Evolutionary conservation across 1,140 invertebrate genomes (phyloP).

Genomic region (Pemphigus obesinymphae): DNA sequence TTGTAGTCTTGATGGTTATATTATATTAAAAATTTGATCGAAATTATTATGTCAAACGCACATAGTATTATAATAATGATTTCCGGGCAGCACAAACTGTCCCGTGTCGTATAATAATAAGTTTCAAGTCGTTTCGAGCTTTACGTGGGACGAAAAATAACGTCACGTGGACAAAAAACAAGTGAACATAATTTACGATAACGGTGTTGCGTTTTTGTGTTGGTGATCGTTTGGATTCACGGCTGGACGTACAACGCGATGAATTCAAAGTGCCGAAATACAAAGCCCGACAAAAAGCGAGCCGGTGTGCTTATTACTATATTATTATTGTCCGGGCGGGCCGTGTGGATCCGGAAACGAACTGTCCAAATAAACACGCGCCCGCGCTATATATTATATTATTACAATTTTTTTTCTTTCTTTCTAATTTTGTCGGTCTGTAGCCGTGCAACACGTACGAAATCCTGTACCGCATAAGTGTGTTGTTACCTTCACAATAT

Average conservation of each 20-base stretch:
- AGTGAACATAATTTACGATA: no score
- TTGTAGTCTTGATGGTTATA: no score
- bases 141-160: no score
- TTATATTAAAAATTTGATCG: no score
- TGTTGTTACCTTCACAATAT: not conserved
- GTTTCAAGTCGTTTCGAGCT: no score
- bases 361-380: constrained; percentile 21
- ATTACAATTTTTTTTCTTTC: not conserved
- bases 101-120: no score
- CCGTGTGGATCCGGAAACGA: constrained; percentile 21
- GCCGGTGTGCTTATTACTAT: not conserved
- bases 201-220: no score
- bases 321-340: constrained; percentile 19
- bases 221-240: constrained; percentile 12
- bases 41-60: no score
- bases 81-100: no score
- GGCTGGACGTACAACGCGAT: not conserved
- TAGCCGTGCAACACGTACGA: not conserved
- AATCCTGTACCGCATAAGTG: not conserved
- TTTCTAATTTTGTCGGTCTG: not conserved
- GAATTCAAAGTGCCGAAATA: constrained; percentile 3
- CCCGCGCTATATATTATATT: not conserved
- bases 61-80: no score
- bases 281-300: not conserved
- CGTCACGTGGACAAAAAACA: no score